phyloP scores from a whole-genome alignment of 2,888 invertebrate genomes.

The Pecten maximus region DNA sequence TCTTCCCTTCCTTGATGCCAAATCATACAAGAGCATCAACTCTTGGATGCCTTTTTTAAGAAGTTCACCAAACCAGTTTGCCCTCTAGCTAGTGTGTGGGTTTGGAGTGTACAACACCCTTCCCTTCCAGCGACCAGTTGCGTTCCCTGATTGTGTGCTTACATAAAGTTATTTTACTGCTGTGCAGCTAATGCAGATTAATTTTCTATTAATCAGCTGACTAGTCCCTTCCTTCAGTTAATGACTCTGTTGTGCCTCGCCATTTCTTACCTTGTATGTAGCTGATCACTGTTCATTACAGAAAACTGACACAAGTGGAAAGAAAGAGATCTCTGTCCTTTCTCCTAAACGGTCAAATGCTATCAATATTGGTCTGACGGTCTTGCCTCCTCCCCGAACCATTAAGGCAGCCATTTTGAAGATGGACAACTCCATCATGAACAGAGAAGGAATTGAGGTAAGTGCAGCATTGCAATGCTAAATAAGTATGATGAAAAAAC shows the following conservation, averaged over 20 bases:
- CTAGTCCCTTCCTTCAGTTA: neutral
- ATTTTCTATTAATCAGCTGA: neutral
- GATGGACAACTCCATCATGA: conserved; percentile 99
- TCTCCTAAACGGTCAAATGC: conserved; percentile 99
- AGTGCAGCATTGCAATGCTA: conserved; percentile 40
- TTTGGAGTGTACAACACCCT: neutral
- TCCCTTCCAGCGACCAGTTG: neutral
- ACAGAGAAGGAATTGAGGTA: conserved; percentile 97
- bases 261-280: neutral
- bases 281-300: conserved; percentile 50
- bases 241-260: neutral
- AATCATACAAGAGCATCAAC: neutral
- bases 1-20: neutral
- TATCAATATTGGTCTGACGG: conserved; percentile 99
- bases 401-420: conserved; percentile 98
- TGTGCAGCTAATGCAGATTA: neutral
- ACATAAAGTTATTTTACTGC: neutral
- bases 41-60: neutral
- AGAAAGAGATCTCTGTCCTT: conserved; percentile 95
- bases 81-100: neutral
- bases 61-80: neutral
- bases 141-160: neutral
- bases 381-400: conserved; percentile 97
- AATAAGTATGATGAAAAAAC: neutral
- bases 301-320: conserved; percentile 81